These are phyloP conservation scores for Drosophila murphyi DNA, from an alignment of 1,140 invertebrate genomes.

Conservation along the genomic window DNA sequence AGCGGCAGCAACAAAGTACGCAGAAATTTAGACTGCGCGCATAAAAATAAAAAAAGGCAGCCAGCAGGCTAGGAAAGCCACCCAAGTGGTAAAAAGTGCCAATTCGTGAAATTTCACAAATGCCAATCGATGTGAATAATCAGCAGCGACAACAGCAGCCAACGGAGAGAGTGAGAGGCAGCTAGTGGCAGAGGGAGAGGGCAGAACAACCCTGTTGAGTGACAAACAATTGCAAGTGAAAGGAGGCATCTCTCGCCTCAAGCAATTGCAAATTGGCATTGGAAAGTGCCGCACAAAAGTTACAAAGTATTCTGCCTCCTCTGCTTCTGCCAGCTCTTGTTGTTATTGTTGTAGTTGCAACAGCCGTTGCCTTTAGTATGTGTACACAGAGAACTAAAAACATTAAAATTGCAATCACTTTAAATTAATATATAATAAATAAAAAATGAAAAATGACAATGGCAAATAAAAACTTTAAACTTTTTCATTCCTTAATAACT, in stretches of 20 bases:
- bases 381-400: no score
- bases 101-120: constrained; percentile 82
- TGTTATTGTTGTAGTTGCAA: constrained; percentile 34
- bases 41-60: constrained; percentile 7
- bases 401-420: no score
- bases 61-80: constrained; percentile 43
- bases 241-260: constrained; percentile 18
- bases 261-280: not conserved
- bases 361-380: constrained; percentile 24
- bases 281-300: not conserved
- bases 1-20: constrained; percentile 26
- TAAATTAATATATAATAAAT: no score
- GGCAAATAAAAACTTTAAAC: no score
- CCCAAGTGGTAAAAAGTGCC: constrained; percentile 78
- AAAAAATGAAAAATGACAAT: no score
- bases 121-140: constrained; percentile 83
- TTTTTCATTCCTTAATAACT: no score
- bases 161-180: not conserved
- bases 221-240: constrained; percentile 80
- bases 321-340: not conserved
- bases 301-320: not conserved
- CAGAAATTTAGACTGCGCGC: constrained; percentile 58
- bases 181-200: constrained; percentile 16
- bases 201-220: constrained; percentile 74
- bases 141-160: constrained; percentile 64